Conservation (phyloP, 2,113 vertebrate species). For the Dipodomys ordii region DNA sequence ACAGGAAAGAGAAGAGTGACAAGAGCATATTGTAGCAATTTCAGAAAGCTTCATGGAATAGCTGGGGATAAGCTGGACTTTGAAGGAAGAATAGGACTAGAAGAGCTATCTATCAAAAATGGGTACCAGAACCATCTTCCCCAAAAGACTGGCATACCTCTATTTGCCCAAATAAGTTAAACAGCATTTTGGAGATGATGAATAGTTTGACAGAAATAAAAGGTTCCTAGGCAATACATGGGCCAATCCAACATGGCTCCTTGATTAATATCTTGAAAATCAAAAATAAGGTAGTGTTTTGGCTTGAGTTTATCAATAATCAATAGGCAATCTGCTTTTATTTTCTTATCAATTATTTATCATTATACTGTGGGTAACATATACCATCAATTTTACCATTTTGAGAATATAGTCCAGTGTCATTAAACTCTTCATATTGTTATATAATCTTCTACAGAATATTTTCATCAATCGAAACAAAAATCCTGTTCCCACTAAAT, state of each 20-base stretch:
- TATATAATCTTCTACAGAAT: not conserved
- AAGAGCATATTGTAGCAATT: not conserved
- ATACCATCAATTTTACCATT: not conserved
- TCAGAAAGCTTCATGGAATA: not conserved
- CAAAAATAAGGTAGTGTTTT: not conserved
- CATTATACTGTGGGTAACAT: constrained; percentile 6
- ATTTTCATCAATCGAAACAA: not conserved
- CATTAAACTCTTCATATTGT: not conserved
- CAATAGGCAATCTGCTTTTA: not conserved
- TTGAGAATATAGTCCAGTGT: not conserved
- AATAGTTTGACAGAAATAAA: not conserved
- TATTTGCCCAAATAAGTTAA: constrained; percentile 12
- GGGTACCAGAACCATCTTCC: not conserved
- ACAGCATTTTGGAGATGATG: not conserved
- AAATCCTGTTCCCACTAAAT: not conserved
- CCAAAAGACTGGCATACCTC: not conserved
- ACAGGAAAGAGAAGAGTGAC: not conserved
- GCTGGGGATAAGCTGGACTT: not conserved
- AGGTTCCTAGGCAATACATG: not conserved
- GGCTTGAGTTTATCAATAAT: not conserved
- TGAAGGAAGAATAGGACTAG: not conserved
- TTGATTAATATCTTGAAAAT: not conserved
- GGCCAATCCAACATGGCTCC: not conserved
- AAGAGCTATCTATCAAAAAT: not conserved
- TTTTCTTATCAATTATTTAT: not conserved